Percentiles rank a stretch among this genome's conserved stretches.
Evolutionary conservation across 2,113 vertebrate species (phyloP).

Genomic region (Fulmarus glacialis): DNA sequence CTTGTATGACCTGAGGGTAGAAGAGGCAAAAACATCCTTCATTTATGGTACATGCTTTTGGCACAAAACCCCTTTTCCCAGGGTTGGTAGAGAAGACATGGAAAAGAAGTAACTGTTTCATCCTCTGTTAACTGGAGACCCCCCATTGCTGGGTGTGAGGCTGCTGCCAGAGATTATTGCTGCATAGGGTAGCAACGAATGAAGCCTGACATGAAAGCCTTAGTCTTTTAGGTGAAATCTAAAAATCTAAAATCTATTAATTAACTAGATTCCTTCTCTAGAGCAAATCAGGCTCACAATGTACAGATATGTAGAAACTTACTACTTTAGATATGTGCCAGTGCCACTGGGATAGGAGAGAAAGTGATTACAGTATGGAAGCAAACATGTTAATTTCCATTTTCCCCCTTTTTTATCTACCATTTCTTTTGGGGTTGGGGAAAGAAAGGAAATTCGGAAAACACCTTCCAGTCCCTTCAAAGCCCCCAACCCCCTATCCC

Average conservation of each 20-base stretch:
- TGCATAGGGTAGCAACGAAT: rapidly evolving
- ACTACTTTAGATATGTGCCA: not conserved
- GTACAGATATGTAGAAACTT: not conserved
- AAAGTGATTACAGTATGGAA: not conserved
- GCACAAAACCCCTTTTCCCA: not conserved
- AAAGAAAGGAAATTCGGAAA: not conserved
- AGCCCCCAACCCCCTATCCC: not conserved
- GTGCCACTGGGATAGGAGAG: not conserved
- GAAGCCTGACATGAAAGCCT: not conserved
- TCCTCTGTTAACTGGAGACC: not conserved
- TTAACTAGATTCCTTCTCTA: not conserved
- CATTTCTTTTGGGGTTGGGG: not conserved
- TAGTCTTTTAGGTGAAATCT: not conserved
- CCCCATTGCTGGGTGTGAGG: not conserved
- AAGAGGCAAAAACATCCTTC: not conserved
- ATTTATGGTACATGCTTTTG: not conserved
- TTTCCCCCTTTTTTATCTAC: not conserved
- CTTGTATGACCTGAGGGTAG: rapidly evolving
- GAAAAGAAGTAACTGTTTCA: not conserved
- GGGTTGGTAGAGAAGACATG: not conserved
- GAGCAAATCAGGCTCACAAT: not conserved
- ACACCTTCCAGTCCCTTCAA: not conserved
- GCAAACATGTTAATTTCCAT: not conserved
- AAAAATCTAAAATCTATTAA: not conserved
- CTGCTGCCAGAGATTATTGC: not conserved